Conservation (phyloP, 2,888 invertebrate species). For the Mongoloraphidia duomilia region DNA sequence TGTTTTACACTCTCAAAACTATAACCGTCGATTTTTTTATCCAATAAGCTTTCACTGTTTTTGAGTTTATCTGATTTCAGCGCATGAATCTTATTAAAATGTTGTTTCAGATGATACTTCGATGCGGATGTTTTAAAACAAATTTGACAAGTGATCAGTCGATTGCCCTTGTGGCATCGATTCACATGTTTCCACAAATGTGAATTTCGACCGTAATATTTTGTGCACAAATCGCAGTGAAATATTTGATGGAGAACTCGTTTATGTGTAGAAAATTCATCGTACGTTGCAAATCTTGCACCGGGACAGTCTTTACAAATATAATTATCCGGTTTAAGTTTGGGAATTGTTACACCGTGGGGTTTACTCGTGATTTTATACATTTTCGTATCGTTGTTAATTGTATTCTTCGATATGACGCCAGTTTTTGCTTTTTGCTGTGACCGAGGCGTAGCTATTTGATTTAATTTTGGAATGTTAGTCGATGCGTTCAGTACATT, state of each 20-base stretch:
- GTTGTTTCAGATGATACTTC: slow-evolving; percentile 38
- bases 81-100: slow-evolving; percentile 37
- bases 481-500: too few relatives aligned
- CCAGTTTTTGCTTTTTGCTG: too few relatives aligned
- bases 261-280: slow-evolving; percentile 37
- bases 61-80: slow-evolving; percentile 24
- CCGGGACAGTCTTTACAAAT: slow-evolving; percentile 11
- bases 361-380: too few relatives aligned
- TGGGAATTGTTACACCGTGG: not conserved
- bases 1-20: slow-evolving; percentile 25
- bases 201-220: slow-evolving; percentile 43
- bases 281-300: slow-evolving; percentile 30
- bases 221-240: slow-evolving; percentile 44
- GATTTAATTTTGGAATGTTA: too few relatives aligned
- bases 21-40: slow-evolving; percentile 26
- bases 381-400: too few relatives aligned
- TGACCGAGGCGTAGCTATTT: too few relatives aligned
- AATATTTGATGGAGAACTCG: slow-evolving; percentile 36
- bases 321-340: slow-evolving; percentile 7
- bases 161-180: slow-evolving; percentile 34
- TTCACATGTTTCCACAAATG: slow-evolving; percentile 48
- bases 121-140: slow-evolving; percentile 43
- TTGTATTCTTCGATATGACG: too few relatives aligned
- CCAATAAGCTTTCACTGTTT: slow-evolving; percentile 23
- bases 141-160: slow-evolving; percentile 41